Base-by-base conservation (phyloP, 2,888 invertebrate species). In the Caenorhabditis sulstoni region DNA sequence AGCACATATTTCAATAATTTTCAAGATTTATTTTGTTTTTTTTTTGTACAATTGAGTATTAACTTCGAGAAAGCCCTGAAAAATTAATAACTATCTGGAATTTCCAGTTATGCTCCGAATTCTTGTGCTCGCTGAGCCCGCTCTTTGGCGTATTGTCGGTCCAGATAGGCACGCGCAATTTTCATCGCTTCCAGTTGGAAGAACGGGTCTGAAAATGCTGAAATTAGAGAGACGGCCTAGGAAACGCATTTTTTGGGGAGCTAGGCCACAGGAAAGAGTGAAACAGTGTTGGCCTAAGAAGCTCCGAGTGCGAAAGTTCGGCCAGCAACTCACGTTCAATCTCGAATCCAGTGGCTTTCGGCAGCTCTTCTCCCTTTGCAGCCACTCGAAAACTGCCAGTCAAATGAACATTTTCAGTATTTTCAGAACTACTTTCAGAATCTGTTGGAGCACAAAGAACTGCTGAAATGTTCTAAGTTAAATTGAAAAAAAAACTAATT, bases 111-210 rank as follows among this genome's bases (percentile, higher is more conserved):
- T 23, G 41, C 70, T 62, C 71, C 62, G 57, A 57, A 71, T 57
- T 57, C 16, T 29, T 62, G 55, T 29, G 39, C 52, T 53, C 52
- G 47, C 22, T 64, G 71, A 39, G 49, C 70, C 16, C 71, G 16
- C 53, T 79, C 79, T 18, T 79, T 67, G n/a, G 73, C 79, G 29
- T 73, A 73, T 37, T 79, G 73, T 22, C 65, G 44, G 44, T 79
- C 79, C 65, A 79, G 52, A 44, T 75, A 79, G 14, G 79, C 79
- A 65, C 79, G 22, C 2, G 79, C 79, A 9, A 79, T 74, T 45
- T 79, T 79, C 79, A 79, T 79, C 1, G 49, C 79, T 65, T 79
- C 79, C 12, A 79, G 29, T 68, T 79, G 65, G 23, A 79, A 79
- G 20, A 79, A 74, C 53, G 79, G 79, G 55, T 79, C 79, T 79